Evolutionary conservation across 2,113 vertebrate genomes (phyloP).

Genomic region (Petrocephalus zakoni): DNA sequence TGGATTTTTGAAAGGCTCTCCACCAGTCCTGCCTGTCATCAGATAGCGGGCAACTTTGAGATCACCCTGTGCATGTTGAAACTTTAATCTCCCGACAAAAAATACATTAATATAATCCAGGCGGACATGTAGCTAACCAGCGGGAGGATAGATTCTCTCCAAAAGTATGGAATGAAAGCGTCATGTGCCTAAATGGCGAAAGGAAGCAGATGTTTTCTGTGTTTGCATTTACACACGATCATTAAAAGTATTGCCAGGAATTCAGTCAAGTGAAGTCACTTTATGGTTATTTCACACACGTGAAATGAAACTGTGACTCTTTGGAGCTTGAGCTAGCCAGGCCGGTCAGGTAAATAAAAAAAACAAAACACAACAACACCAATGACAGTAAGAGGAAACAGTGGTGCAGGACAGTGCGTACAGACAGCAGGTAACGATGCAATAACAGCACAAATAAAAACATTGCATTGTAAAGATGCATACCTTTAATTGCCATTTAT

Average conservation of each 20-base stretch:
- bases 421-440: not conserved
- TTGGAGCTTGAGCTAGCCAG: not conserved
- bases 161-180: constrained; percentile 19
- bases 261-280: not conserved
- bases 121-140: not conserved
- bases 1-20: constrained; percentile 65
- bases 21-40: constrained; percentile 56
- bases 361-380: not conserved
- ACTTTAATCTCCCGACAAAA: constrained; percentile 42
- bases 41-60: constrained; percentile 66
- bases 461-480: not conserved
- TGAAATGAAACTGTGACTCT: not conserved
- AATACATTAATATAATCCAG: constrained; percentile 37
- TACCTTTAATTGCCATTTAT: no score
- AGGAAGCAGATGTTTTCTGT: not conserved
- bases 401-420: not conserved
- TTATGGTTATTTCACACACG: not conserved
- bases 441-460: not conserved
- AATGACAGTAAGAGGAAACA: not conserved
- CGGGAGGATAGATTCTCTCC: not conserved
- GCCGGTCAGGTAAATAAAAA: no score
- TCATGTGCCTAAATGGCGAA: not conserved
- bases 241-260: not conserved
- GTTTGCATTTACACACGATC: not conserved
- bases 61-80: constrained; percentile 48